Evolutionary conservation across 2,113 vertebrate genomes (phyloP).

Genomic region (Prochilodus magdalenae): DNA sequence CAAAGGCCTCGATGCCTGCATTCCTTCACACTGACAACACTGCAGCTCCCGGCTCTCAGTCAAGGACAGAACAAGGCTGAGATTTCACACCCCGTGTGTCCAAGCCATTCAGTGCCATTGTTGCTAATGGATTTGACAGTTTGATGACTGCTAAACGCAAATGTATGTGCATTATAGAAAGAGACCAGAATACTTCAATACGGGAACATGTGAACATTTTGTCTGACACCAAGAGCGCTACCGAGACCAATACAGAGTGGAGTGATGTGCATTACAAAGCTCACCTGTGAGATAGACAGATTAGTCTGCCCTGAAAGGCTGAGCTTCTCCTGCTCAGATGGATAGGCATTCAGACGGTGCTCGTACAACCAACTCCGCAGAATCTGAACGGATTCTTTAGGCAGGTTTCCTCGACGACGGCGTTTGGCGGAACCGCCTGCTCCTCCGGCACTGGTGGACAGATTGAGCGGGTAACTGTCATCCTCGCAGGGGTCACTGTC

Average conservation of each 20-base stretch:
- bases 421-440: conserved; percentile 80
- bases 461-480: conserved; percentile 82
- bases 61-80: conserved; percentile 41
- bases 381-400: conserved; percentile 94
- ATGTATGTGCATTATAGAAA: not conserved
- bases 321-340: conserved; percentile 94
- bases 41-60: conserved; percentile 54
- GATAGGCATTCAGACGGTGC: conserved; percentile 96
- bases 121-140: conserved; percentile 7
- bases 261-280: not conserved
- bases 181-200: not conserved
- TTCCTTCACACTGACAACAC: conserved; percentile 70
- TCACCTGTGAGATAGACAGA: conserved; percentile 93
- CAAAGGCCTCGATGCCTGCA: conserved; percentile 61
- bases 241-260: not conserved
- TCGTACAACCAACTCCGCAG: conserved; percentile 94
- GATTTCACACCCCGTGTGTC: conserved; percentile 13
- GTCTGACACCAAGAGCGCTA: not conserved
- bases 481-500: conserved; percentile 90
- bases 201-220: not conserved
- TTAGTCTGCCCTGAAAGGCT: conserved; percentile 89
- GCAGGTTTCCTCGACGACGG: conserved; percentile 92
- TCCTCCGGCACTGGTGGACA: conserved; percentile 69
- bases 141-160: too few species aligned
- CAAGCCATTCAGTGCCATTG: not conserved